Percentiles rank a stretch among this genome's conserved stretches.
Evolutionary conservation across 2,113 vertebrate genomes (phyloP).

Genomic region (Laterallus jamaicensis): DNA sequence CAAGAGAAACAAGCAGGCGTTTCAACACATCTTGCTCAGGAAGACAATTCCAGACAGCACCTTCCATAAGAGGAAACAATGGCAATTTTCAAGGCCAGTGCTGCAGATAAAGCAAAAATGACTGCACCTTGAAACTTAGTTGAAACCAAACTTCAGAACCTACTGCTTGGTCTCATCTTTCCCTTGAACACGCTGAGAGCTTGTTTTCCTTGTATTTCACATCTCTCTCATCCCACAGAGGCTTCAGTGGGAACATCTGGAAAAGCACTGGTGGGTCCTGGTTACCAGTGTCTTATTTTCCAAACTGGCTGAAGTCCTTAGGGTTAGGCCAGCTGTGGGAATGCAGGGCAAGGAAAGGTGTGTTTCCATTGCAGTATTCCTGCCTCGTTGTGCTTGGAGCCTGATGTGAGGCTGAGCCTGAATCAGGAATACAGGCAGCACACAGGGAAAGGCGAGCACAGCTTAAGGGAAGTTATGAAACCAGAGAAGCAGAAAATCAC

Average conservation of each 20-base stretch:
- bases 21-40: background rate
- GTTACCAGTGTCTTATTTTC: background rate
- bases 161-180: background rate
- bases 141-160: background rate
- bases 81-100: conserved; percentile 1
- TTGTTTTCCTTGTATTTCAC: background rate
- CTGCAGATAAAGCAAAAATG: background rate
- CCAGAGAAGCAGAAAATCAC: background rate
- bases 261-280: background rate
- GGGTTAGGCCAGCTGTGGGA: background rate
- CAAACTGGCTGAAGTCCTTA: background rate
- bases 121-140: background rate
- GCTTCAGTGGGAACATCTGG: background rate
- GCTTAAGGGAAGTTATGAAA: background rate
- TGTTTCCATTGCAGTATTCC: accelerated
- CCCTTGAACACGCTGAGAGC: background rate
- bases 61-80: background rate
- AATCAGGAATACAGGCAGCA: background rate
- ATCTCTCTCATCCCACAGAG: background rate
- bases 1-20: background rate
- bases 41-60: background rate
- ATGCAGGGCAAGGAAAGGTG: background rate
- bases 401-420: background rate
- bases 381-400: background rate
- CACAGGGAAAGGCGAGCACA: background rate